Conservation (phyloP, 2,888 invertebrate genomes). For the Mycalesis mineus region DNA sequence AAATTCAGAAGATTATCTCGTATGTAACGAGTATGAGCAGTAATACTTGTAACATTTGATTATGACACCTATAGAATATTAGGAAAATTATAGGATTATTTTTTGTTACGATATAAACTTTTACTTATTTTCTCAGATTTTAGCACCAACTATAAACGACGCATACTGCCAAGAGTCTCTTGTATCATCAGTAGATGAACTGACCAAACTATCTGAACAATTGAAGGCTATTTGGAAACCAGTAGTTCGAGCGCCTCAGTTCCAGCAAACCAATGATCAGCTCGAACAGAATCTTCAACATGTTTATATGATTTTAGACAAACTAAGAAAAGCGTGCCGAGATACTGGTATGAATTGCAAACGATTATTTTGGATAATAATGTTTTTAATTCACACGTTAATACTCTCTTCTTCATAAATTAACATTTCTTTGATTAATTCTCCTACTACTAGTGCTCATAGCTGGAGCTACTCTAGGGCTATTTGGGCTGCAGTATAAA, state of each 20-base stretch:
- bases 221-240: slow-evolving; percentile 17
- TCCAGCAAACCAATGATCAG: background rate
- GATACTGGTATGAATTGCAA: slow-evolving; percentile 17
- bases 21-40: no score
- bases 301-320: slow-evolving; percentile 15
- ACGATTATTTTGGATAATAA: background rate
- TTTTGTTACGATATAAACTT: background rate
- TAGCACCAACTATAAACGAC: slow-evolving; percentile 47
- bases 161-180: slow-evolving; percentile 54
- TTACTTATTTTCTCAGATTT: slow-evolving; percentile 7
- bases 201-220: slow-evolving; percentile 9
- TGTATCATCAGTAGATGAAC: slow-evolving; percentile 39
- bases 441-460: no score
- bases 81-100: no score
- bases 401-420: no score
- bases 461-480: no score
- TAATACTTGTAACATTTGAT: no score
- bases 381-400: no score
- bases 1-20: no score
- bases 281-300: slow-evolving; percentile 13
- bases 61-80: no score
- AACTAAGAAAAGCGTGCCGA: slow-evolving; percentile 17
- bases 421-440: no score
- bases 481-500: no score
- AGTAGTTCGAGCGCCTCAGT: slow-evolving; percentile 4